phyloP scores from a whole-genome alignment of 2,113 vertebrate genomes.

The Cheilinus undulatus region DNA sequence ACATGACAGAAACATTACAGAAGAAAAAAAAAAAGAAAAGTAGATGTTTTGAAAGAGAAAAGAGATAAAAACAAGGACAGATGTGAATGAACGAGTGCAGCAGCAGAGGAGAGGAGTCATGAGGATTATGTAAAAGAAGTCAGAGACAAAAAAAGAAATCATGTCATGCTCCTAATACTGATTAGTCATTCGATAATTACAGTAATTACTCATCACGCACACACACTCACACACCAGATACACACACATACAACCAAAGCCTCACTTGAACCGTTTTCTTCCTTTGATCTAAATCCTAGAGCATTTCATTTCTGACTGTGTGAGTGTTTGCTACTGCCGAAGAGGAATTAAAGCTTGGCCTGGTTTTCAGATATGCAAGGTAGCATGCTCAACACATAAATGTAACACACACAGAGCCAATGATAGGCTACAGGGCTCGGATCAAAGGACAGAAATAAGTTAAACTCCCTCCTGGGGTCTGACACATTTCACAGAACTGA shows the following conservation, averaged over 20 bases:
- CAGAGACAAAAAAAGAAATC: conserved; percentile 49
- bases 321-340: not conserved
- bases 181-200: conserved; percentile 66
- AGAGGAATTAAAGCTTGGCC: conserved; percentile 38
- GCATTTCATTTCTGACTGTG: not conserved
- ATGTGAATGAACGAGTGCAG: not conserved
- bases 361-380: conserved; percentile 26
- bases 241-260: conserved; percentile 14
- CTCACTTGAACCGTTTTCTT: conserved; percentile 36
- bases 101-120: not conserved
- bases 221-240: conserved; percentile 12
- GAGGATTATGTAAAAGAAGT: conserved; percentile 30
- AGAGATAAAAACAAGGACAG: not conserved
- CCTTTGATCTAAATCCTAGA: conserved; percentile 39
- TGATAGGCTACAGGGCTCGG: conserved; percentile 15
- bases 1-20: not conserved
- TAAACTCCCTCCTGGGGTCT: conserved; percentile 36
- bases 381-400: conserved; percentile 27
- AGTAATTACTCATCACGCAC: conserved; percentile 47
- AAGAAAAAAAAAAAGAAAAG: not conserved
- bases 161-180: conserved; percentile 31
- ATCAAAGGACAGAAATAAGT: conserved; percentile 43
- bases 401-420: conserved; percentile 16
- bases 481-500: conserved; percentile 5
- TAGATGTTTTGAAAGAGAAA: not conserved